phyloP scores from a whole-genome alignment of 2,888 invertebrate genomes.

The Monopis laevigella region DNA sequence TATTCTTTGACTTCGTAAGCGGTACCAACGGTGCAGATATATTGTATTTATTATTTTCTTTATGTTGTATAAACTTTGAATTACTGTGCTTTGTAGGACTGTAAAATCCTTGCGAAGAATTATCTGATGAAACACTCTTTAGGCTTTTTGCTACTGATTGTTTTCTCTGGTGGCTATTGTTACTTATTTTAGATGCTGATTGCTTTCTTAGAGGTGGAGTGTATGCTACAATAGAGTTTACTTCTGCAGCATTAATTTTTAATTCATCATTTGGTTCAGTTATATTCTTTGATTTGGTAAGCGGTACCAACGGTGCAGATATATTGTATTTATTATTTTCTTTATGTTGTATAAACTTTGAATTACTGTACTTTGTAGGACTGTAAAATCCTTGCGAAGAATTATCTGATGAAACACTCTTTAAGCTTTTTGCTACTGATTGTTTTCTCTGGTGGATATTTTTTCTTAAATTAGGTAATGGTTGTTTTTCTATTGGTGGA shows the following conservation, averaged over 20 bases:
- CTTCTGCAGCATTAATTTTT: not conserved
- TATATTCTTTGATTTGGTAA: too few species aligned
- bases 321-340: too few species aligned
- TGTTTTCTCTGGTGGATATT: not conserved
- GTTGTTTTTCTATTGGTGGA: constrained; percentile 3
- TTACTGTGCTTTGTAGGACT: constrained; percentile 1
- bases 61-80: too few species aligned
- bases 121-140: not conserved
- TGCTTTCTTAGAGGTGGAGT: constrained; percentile 1
- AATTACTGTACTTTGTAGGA: constrained; percentile 4
- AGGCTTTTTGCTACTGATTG: not conserved
- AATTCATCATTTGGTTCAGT: too few species aligned
- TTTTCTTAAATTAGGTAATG: not conserved
- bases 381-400: not conserved
- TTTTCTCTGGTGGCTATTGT: not conserved
- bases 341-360: too few species aligned
- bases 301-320: too few species aligned
- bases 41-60: too few species aligned
- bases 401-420: not conserved
- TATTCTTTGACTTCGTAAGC: too few species aligned
- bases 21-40: too few species aligned
- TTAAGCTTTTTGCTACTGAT: not conserved
- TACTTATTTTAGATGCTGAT: not conserved
- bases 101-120: not conserved
- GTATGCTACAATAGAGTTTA: not conserved